Evolutionary conservation across 2,797 vertebrate genomes (phyloP), one percentile per base, ranked within the genome.

Genomic region (Artibeus jamaicensis): DNA sequence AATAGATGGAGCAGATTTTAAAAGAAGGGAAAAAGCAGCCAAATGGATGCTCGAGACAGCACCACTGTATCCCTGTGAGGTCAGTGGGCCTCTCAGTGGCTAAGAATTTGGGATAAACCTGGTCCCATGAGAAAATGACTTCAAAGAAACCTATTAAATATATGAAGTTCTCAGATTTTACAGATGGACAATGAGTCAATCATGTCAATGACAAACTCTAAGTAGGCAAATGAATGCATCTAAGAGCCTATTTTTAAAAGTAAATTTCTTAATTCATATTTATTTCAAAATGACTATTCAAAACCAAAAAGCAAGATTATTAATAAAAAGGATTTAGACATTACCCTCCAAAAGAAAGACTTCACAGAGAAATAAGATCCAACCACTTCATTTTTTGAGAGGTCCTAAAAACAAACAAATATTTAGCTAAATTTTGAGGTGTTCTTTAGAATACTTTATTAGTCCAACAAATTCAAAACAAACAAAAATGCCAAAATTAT

Each of bases 291-390:
- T 86, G 62, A 89, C 59, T 86, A 86, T 26, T 73, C 14, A 91
- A 73, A 96, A 89, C 26, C 21, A 37, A 93, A 94, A 93, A 19
- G 57, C 48, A 93, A 85, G 59, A 91, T 78, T 67, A 94, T 86
- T 85, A 86, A 90, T 73, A 93, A 89, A 96, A 97, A 95, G 48
- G 6, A 89, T 96, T 91, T 44, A 81, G 85, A 98, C 93, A 68
- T 98, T 97, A 98, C 97, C 97, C 97, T 97, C 97, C 96, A 97
- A 97, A 97, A 97, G 97, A 97, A 96, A 97, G 97, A 97, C 97
- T 97, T 97, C 97, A 97, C 86, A 96, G 97, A 96, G 93, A 96
- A 97, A 97, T 97, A 97, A 97, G 96, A 97, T 98, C 97, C 97
- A 95, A 96, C 53, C 94, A 97, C 96, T 97, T 98, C 97, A 71